Evolutionary conservation across 1,140 invertebrate genomes (phyloP).

Genomic region (Plodia interpunctella): DNA sequence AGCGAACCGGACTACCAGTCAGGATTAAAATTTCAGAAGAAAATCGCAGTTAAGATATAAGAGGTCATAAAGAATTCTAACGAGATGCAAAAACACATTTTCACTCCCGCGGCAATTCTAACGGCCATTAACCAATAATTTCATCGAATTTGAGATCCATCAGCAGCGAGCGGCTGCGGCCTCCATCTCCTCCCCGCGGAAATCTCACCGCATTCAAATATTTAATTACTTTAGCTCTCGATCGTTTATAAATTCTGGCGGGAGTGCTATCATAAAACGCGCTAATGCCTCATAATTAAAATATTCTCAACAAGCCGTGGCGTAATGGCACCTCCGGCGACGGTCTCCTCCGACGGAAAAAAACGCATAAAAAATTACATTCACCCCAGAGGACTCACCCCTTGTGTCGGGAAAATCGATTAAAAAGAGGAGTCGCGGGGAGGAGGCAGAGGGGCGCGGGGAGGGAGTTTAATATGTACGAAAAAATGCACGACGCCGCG

Average conservation of each 20-base stretch:
- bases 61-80: constrained; percentile 9
- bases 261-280: constrained; percentile 75
- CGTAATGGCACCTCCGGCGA: constrained; percentile 76
- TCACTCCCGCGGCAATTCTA: constrained; percentile 51
- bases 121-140: constrained; percentile 71
- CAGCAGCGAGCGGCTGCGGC: constrained; percentile 47
- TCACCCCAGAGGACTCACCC: constrained; percentile 76
- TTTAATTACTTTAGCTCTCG: constrained; percentile 74
- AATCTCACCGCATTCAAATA: constrained; percentile 76
- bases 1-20: constrained; percentile 20
- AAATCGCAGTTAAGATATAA: constrained; percentile 6
- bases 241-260: constrained; percentile 72
- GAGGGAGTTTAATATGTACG: constrained; percentile 74
- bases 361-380: constrained; percentile 79
- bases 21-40: not conserved
- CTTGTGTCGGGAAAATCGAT: constrained; percentile 76
- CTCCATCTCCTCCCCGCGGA: constrained; percentile 68
- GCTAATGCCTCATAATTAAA: constrained; percentile 78
- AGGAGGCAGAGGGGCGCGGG: constrained; percentile 42
- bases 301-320: constrained; percentile 78
- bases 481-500: constrained; percentile 74
- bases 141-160: constrained; percentile 74
- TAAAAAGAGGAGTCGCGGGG: constrained; percentile 75
- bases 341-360: constrained; percentile 68
- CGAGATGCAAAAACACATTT: constrained; percentile 33